These are phyloP conservation scores for Clunio marinus DNA, from an alignment of 2,888 invertebrate genomes.

Conservation along the genomic window DNA sequence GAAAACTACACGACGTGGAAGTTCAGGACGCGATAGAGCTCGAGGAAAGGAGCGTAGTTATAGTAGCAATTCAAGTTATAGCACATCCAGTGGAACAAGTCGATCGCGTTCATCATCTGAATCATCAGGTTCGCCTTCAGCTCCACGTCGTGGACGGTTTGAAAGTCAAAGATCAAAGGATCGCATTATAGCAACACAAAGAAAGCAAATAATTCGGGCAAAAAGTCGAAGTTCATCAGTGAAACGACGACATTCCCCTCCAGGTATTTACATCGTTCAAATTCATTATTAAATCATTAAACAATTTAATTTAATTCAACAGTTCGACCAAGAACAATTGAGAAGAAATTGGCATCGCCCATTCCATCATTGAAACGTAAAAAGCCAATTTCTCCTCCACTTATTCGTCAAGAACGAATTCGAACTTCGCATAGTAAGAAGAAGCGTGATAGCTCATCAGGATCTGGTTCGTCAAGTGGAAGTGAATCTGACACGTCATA, in stretches of 20 bases:
- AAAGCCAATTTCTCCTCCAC: slow-evolving; percentile 40
- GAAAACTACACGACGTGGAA: slow-evolving; percentile 58
- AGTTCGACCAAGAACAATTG: not conserved
- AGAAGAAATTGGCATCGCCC: slow-evolving; percentile 5
- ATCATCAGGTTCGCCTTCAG: slow-evolving; percentile 48
- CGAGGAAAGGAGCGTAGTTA: slow-evolving; percentile 48
- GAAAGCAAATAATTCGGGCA: not conserved
- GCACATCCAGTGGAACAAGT: slow-evolving; percentile 57
- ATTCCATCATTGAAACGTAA: slow-evolving; percentile 46
- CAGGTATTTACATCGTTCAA: slow-evolving; percentile 46
- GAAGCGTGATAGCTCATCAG: slow-evolving; percentile 23
- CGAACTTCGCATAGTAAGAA: slow-evolving; percentile 5
- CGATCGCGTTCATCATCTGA: slow-evolving; percentile 63
- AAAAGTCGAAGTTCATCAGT: slow-evolving; percentile 38
- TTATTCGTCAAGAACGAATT: not conserved
- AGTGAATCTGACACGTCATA: slow-evolving; percentile 51
- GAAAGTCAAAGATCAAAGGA: slow-evolving; percentile 8
- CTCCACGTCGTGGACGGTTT: not conserved
- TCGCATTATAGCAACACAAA: not conserved
- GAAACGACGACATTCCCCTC: slow-evolving; percentile 47
- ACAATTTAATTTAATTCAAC: too few relatives aligned
- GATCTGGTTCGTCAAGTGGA: slow-evolving; percentile 46
- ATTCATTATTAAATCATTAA: too few relatives aligned
- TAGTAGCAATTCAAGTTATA: slow-evolving; percentile 42
- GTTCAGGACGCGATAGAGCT: slow-evolving; percentile 50